Conservation (phyloP, 2,113 vertebrate species). For the Pelecanus crispus region DNA sequence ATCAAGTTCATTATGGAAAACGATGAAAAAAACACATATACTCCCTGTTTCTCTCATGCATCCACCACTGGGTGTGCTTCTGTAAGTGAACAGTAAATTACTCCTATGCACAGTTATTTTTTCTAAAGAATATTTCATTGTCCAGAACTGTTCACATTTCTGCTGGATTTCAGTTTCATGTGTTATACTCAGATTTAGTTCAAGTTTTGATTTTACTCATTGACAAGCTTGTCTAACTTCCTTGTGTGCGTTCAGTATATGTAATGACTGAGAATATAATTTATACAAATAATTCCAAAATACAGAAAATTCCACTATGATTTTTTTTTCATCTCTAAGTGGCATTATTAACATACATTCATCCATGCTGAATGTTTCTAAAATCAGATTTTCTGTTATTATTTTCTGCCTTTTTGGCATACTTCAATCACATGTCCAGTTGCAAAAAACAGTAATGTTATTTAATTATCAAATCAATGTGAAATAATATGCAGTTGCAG, state of each 20-base stretch:
- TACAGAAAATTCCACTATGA: not conserved
- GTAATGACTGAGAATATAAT: not conserved
- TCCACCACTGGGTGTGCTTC: not conserved
- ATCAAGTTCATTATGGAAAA: not conserved
- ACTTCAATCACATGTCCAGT: not conserved
- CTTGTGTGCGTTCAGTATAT: not conserved
- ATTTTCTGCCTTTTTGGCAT: not conserved
- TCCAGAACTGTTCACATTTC: not conserved
- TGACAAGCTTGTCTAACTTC: not conserved
- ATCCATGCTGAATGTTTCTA: not conserved
- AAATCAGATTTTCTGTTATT: not conserved
- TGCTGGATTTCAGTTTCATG: not conserved
- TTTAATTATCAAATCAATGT: not conserved
- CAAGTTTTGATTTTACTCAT: not conserved
- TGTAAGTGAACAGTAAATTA: not conserved
- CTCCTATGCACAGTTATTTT: not conserved
- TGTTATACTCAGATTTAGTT: not conserved
- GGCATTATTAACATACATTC: not conserved
- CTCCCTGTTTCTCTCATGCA: not conserved
- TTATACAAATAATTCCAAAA: not conserved
- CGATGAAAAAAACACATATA: fast-evolving
- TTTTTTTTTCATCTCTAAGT: not conserved
- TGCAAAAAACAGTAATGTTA: not conserved
- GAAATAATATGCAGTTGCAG: not conserved
- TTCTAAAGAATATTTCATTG: not conserved